These are phyloP conservation scores for Nemapogon koenigi DNA, from an alignment of 2,888 invertebrate genomes.

Conservation along the genomic window DNA sequence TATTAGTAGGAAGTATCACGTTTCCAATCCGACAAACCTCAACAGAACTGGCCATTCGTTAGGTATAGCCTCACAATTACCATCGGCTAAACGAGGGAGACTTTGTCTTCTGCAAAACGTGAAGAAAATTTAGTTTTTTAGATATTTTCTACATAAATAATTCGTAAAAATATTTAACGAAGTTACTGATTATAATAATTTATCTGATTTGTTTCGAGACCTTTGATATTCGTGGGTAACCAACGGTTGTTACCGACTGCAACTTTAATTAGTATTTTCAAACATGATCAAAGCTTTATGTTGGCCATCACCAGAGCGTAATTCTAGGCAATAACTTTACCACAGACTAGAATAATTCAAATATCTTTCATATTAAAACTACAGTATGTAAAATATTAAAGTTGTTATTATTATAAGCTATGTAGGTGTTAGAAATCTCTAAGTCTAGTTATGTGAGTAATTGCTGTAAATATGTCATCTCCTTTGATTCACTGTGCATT, in stretches of 20 bases:
- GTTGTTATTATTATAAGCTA: not conserved
- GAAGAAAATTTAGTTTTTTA: no score
- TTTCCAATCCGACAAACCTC: conserved; percentile 19
- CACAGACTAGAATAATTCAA: conserved; percentile 7
- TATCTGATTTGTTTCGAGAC: no score
- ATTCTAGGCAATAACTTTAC: conserved; percentile 17
- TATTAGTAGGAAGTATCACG: no score
- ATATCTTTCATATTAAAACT: not conserved
- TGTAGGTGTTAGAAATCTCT: conserved; percentile 1
- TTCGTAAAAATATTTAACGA: no score
- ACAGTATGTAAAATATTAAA: not conserved
- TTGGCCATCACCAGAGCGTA: conserved; percentile 23
- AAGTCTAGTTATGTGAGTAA: conserved; percentile 24
- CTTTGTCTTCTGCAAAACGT: no score
- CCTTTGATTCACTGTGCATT: conserved; percentile 38
- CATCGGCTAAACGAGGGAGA: no score
- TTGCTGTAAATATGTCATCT: conserved; percentile 43
- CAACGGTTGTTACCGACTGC: conserved; percentile 1
- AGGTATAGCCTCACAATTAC: no score
- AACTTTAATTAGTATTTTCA: conserved; percentile 20
- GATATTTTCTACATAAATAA: no score
- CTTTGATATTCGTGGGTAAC: not conserved
- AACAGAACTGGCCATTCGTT: no score
- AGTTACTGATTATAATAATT: no score
- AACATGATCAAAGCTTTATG: conserved; percentile 37